Evolutionary conservation across 2,797 vertebrate species (phyloP).

Genomic region (Ceyx erithaca): DNA sequence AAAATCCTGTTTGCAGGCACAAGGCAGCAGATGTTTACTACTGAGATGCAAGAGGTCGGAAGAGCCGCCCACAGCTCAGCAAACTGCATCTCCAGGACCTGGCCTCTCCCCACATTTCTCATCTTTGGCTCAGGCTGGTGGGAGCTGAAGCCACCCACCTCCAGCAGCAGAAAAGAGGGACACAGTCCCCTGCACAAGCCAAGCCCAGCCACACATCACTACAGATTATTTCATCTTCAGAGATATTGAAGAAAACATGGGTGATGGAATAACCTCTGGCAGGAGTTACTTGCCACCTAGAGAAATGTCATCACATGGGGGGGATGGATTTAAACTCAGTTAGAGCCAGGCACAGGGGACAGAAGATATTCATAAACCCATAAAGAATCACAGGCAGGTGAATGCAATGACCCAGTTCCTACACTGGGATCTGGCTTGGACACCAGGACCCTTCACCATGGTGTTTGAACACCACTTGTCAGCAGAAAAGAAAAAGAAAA

Average conservation of each 20-base stretch:
- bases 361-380: neutral
- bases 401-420: neutral
- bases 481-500: neutral
- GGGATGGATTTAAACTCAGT: neutral
- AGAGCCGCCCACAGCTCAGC: neutral
- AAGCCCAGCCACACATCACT: neutral
- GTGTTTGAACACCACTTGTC: neutral
- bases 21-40: neutral
- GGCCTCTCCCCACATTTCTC: neutral
- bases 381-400: neutral
- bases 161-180: neutral
- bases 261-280: neutral
- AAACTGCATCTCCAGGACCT: neutral
- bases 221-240: neutral
- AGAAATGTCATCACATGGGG: neutral
- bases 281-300: neutral
- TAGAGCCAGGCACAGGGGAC: neutral
- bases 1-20: neutral
- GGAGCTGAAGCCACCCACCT: neutral
- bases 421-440: neutral
- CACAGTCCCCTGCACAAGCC: neutral
- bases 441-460: rapidly evolving
- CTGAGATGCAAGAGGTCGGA: neutral
- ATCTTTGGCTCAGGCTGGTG: neutral
- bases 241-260: neutral